These are phyloP conservation scores for Brachionus koreanus DNA, from an alignment of 1,140 invertebrate genomes.

Conservation along the genomic window DNA sequence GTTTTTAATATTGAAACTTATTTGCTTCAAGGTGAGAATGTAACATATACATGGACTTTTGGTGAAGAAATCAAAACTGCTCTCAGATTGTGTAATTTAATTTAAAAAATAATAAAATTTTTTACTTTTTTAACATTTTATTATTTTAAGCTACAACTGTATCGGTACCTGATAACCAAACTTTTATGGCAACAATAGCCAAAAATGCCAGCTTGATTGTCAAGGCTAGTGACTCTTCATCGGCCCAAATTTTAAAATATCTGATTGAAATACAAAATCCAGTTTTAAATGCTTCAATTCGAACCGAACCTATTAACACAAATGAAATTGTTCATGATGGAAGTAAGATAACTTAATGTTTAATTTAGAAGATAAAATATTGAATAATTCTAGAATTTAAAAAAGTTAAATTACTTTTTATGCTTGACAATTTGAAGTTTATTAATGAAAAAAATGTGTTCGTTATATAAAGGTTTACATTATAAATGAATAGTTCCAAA, in stretches of 20 bases:
- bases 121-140: not conserved
- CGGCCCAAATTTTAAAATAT: not conserved
- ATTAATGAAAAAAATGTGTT: too few relatives aligned
- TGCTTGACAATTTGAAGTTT: too few relatives aligned
- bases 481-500: too few relatives aligned
- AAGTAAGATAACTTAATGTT: not conserved
- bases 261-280: not conserved
- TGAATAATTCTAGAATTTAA: too few relatives aligned
- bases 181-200: not conserved
- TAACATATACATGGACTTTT: conserved; percentile 25
- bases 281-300: not conserved
- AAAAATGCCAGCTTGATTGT: conserved; percentile 17
- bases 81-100: not conserved
- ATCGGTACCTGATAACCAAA: not conserved
- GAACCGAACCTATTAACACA: not conserved
- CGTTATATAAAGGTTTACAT: too few relatives aligned
- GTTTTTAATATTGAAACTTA: not conserved
- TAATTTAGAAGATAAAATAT: too few relatives aligned
- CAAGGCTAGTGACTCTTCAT: conserved; percentile 6
- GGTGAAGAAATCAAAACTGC: not conserved
- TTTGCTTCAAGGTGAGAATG: conserved; percentile 9
- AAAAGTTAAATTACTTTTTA: too few relatives aligned
- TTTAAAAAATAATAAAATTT: not conserved
- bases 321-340: not conserved
- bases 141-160: not conserved